phyloP scores from a whole-genome alignment of 2,113 vertebrate genomes.

The Bubo bubo region DNA sequence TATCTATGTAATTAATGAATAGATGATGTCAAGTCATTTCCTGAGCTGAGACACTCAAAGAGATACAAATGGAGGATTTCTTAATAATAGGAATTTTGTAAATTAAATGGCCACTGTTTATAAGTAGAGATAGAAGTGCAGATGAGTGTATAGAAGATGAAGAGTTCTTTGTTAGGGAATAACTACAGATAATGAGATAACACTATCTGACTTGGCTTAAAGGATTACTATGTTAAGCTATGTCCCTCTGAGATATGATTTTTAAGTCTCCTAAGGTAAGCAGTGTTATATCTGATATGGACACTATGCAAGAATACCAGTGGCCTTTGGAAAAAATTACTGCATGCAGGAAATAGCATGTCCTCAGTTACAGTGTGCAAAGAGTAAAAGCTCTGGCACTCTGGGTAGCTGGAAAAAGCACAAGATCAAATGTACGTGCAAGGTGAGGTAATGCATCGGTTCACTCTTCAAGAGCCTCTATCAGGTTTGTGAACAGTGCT shows the following conservation, averaged over 20 bases:
- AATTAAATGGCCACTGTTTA: neutral
- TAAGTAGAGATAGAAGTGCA: neutral
- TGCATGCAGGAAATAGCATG: neutral
- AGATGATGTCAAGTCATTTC: neutral
- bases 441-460: neutral
- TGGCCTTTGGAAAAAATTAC: neutral
- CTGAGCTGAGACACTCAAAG: neutral
- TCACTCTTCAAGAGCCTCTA: neutral
- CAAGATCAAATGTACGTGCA: neutral
- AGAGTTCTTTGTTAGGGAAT: neutral
- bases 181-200: neutral
- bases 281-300: neutral
- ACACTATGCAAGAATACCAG: neutral
- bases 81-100: neutral
- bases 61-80: neutral
- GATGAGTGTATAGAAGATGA: neutral
- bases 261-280: neutral
- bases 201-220: neutral
- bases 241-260: neutral
- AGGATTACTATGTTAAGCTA: neutral
- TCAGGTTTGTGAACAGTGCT: neutral
- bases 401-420: neutral
- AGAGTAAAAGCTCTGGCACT: neutral
- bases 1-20: neutral
- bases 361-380: neutral